A percentile compares a stretch with the other conserved stretches of the same genome.
These are phyloP conservation scores for Coregonus clupeaformis DNA, from an alignment of 2,113 vertebrate genomes.

Conservation along the genomic window DNA sequence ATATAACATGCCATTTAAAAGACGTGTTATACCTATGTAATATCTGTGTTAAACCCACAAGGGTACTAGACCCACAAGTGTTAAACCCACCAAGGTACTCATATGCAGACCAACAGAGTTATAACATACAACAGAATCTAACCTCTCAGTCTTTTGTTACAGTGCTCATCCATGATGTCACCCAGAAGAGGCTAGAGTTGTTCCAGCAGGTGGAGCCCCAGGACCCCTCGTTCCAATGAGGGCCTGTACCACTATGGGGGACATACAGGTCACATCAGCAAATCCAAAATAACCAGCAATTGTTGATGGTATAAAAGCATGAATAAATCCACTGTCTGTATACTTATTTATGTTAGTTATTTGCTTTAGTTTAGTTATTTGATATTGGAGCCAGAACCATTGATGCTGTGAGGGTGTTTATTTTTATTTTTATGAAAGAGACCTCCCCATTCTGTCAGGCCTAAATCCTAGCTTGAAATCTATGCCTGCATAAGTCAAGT, in stretches of 20 bases:
- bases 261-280: background rate
- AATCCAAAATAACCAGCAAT: background rate
- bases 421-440: background rate
- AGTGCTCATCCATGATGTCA: conserved; percentile 82
- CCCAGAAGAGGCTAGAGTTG: conserved; percentile 60
- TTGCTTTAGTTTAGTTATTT: too few species aligned
- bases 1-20: background rate
- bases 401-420: too few species aligned
- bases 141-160: conserved; percentile 48
- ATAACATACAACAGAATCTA: background rate
- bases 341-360: too few species aligned
- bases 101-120: too few species aligned
- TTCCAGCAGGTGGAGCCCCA: conserved; percentile 38
- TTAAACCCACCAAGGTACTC: too few species aligned
- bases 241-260: background rate
- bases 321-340: too few species aligned
- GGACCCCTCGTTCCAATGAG: background rate
- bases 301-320: background rate
- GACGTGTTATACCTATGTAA: too few species aligned
- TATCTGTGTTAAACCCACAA: background rate
- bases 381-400: too few species aligned
- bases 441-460: background rate
- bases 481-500: too few species aligned
- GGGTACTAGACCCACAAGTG: too few species aligned
- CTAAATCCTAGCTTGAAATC: too few species aligned